Evolutionary conservation across 1,140 invertebrate genomes (phyloP).

Genomic region (Phymastichus coffea): DNA sequence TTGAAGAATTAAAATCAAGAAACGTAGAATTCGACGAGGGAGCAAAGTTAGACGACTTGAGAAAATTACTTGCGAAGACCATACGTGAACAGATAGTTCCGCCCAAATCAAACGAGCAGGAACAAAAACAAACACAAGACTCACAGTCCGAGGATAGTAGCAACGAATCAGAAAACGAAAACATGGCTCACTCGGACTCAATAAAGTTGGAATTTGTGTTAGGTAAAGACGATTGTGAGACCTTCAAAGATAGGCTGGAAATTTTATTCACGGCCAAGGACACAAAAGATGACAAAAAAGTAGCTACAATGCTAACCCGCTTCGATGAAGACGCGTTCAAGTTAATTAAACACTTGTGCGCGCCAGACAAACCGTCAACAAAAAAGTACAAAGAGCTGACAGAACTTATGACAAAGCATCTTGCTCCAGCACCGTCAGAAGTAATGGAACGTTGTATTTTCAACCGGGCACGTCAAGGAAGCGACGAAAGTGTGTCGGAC

Average conservation of each 20-base stretch:
- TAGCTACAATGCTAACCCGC: slow-evolving; percentile 9
- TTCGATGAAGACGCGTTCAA: slow-evolving; percentile 17
- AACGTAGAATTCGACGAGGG: neutral
- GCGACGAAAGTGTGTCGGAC: slow-evolving; percentile 5
- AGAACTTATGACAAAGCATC: slow-evolving; percentile 20
- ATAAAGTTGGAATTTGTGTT: slow-evolving; percentile 20
- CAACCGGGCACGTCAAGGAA: slow-evolving; percentile 12
- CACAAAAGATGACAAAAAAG: slow-evolving; percentile 4
- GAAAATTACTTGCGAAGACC: neutral
- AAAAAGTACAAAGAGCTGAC: slow-evolving; percentile 2
- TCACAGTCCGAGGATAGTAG: neutral
- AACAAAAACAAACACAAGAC: neutral
- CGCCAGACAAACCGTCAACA: slow-evolving; percentile 18
- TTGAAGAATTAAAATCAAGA: neutral
- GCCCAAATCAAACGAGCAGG: neutral
- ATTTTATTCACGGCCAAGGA: slow-evolving; percentile 8
- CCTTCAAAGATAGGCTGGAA: slow-evolving; percentile 20
- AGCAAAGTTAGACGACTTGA: neutral
- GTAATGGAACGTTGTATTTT: slow-evolving; percentile 19
- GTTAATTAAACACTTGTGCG: slow-evolving; percentile 16
- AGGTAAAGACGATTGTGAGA: slow-evolving; percentile 21
- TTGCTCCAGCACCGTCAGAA: slow-evolving; percentile 18
- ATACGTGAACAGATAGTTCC: neutral
- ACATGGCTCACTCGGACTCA: neutral
- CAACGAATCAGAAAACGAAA: neutral